phyloP scores from a whole-genome alignment of 2,113 vertebrate genomes.

The Sardina pilchardus region DNA sequence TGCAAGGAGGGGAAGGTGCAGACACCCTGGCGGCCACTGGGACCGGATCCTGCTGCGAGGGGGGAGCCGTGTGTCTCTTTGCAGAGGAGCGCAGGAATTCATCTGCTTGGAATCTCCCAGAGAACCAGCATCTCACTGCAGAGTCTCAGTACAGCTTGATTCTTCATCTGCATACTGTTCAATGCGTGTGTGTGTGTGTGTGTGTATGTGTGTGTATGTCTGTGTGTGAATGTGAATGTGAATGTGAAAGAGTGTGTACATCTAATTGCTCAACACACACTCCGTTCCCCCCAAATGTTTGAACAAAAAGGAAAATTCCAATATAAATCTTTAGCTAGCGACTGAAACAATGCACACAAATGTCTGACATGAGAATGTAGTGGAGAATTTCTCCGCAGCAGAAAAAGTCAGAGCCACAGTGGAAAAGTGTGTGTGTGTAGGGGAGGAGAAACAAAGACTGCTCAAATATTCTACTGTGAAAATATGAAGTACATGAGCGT shows the following conservation, averaged over 20 bases:
- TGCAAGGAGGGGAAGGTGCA: too few relatives aligned
- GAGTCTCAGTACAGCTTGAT: not conserved
- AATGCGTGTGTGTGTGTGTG: not conserved
- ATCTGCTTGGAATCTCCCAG: not conserved
- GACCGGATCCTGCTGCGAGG: not conserved
- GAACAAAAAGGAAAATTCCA: conserved; percentile 9
- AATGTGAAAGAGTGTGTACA: not conserved
- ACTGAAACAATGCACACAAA: conserved; percentile 5
- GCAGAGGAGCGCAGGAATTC: not conserved
- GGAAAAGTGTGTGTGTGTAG: not conserved
- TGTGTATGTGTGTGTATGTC: not conserved
- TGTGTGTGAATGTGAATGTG: not conserved
- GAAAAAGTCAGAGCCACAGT: not conserved
- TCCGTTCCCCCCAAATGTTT: not conserved
- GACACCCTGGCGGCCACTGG: too few relatives aligned
- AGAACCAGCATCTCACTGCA: not conserved
- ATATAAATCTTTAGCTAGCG: conserved; percentile 10
- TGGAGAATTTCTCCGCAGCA: not conserved
- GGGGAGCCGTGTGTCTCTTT: not conserved
- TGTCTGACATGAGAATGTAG: conserved; percentile 8
- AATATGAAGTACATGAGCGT: not conserved
- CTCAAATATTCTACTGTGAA: not conserved
- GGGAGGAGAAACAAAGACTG: not conserved
- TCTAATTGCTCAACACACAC: conserved; percentile 10
- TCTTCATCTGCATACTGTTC: not conserved